Conservation (phyloP, 2,797 vertebrate species). For the Esox lucius region DNA sequence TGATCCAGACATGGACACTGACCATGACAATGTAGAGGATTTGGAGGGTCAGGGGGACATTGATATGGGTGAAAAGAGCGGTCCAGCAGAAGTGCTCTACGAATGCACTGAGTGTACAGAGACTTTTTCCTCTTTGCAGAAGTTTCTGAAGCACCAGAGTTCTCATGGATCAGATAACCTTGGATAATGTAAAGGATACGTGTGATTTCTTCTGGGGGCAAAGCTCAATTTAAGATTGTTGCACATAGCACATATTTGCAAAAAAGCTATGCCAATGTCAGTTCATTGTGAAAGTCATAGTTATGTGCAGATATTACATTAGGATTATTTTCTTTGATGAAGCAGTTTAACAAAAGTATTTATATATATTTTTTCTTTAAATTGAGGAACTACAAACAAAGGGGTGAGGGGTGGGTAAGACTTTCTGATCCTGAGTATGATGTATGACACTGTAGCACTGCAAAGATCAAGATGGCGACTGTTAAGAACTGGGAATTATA, state of each 20-base stretch:
- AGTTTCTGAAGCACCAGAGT: conserved; percentile 75
- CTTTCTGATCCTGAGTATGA: not conserved
- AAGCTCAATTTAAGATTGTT: not conserved
- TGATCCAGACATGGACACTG: conserved; percentile 38
- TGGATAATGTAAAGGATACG: conserved; percentile 28
- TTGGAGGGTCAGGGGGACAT: conserved; percentile 30
- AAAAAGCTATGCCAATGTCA: not conserved
- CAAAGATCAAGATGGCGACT: not conserved
- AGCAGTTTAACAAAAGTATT: not conserved
- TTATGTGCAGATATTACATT: not conserved
- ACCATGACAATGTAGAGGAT: conserved; percentile 45
- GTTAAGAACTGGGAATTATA: conserved; percentile 1
- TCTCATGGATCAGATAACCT: conserved; percentile 67
- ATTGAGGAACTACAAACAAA: not conserved
- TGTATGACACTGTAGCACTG: not conserved
- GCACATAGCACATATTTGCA: not conserved
- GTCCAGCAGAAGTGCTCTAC: conserved; percentile 63
- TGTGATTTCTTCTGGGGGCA: not conserved
- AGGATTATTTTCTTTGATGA: not conserved
- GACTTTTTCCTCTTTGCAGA: conserved; percentile 71
- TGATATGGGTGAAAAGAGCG: conserved; percentile 49
- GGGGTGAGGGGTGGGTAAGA: not conserved
- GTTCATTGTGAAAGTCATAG: not conserved
- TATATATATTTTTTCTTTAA: not conserved
- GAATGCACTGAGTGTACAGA: conserved; percentile 77